A percentile compares a stretch with the other conserved stretches of the same genome.
Conservation (phyloP, 2,888 invertebrate species). For the Syrphus vitripennis region DNA sequence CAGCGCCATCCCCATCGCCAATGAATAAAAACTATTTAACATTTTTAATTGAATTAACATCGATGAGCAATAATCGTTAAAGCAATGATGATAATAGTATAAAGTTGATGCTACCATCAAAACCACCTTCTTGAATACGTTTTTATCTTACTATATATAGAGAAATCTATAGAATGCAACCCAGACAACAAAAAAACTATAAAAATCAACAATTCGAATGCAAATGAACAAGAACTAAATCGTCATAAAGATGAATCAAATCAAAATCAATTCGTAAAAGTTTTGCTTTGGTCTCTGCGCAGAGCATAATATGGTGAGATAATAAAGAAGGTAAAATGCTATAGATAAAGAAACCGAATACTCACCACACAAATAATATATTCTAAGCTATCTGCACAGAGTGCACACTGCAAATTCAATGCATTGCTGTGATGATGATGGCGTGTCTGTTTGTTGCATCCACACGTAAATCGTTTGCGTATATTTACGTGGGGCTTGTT, state of each 20-base stretch:
- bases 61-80: conserved; percentile 65
- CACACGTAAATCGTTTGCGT: conserved; percentile 52
- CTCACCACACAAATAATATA: background rate
- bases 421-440: background rate
- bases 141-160: background rate
- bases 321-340: background rate
- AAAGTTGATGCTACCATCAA: conserved; percentile 5
- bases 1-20: background rate
- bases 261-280: conserved; percentile 48
- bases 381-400: background rate
- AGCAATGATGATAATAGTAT: conserved; percentile 24
- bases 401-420: too few relatives aligned
- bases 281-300: conserved; percentile 3
- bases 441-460: conserved; percentile 55
- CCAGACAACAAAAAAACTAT: background rate
- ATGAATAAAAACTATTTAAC: conserved; percentile 56
- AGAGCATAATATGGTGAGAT: too few relatives aligned
- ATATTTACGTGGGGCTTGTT: conserved; percentile 9
- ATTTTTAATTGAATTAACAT: conserved; percentile 71
- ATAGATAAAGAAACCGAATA: too few relatives aligned
- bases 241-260: conserved; percentile 64
- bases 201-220: conserved; percentile 41
- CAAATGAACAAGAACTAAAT: conserved; percentile 63
- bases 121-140: conserved; percentile 1
- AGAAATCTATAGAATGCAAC: background rate